Conservation (phyloP, 2,113 vertebrate genomes). For the Tylochromis polylepis region DNA sequence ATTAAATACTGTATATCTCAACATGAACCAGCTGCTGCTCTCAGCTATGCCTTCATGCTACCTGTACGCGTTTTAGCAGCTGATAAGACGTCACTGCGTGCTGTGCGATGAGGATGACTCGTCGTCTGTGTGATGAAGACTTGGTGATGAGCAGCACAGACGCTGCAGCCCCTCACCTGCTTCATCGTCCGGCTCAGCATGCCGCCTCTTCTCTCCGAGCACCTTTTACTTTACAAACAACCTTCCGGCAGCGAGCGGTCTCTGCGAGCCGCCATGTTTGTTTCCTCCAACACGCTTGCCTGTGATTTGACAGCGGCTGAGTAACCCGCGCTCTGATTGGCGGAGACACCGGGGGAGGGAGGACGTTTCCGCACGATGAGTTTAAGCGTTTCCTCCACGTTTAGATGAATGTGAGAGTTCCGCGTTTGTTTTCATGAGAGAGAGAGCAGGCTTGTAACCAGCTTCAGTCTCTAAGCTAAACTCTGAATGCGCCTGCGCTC, state of each 20-base stretch:
- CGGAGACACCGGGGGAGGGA: neutral
- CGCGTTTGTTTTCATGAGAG: neutral
- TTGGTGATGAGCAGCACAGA: fast-evolving
- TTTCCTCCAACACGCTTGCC: slow-evolving; percentile 14
- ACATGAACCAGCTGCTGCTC: neutral
- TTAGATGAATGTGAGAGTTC: neutral
- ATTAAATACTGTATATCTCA: neutral
- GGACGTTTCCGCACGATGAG: neutral
- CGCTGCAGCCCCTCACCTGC: slow-evolving; percentile 73
- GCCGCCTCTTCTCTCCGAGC: neutral
- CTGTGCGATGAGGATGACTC: neutral
- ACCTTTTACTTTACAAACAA: neutral
- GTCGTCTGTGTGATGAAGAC: neutral
- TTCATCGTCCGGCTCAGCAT: slow-evolving; percentile 80
- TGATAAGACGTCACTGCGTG: neutral
- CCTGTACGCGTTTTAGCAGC: neutral
- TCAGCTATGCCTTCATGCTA: fast-evolving
- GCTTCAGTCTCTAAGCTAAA: neutral
- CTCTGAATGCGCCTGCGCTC: neutral
- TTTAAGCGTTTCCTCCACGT: neutral
- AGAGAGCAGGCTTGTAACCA: neutral
- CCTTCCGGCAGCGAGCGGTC: neutral
- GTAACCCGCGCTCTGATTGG: slow-evolving; percentile 67
- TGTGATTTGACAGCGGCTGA: slow-evolving; percentile 71
- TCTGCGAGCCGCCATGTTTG: slow-evolving; percentile 65